Evolutionary conservation across 2,797 vertebrate genomes (phyloP), one percentile per base, ranked within the genome.

Genomic region (Cyprinella venusta): DNA sequence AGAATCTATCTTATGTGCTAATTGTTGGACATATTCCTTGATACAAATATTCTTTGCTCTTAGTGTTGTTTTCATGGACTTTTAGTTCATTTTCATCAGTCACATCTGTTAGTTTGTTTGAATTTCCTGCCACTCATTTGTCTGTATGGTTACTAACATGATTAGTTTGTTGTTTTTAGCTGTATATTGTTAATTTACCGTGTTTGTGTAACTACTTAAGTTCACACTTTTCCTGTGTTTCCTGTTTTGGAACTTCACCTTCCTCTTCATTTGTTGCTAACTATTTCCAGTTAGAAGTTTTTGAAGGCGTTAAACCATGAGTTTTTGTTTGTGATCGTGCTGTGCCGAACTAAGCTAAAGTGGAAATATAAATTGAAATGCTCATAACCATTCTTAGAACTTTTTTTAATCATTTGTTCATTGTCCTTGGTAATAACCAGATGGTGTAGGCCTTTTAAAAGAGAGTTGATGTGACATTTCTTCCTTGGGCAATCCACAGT

Each of bases 271-370:
- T 48, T 48, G 13, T 15, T 48, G 13, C 45, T 48, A 48, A 48
- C 18, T 8, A 13, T 65, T 68, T 19, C 52, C n/a, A 33, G 13
- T 80, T 54, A 80, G 30, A 64, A 48, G 36, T 81, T 50, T 86
- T 26, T 42, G 38, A 50, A 68, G 76, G 79, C 61, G 59, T 72
- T 52, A 40, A 76, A 68, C 38, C 69, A 61, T 77, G 84, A 86
- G 33, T 65, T 85, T 72, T 50, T 67, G 76, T 68, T 85, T 86
- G 56, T 6, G 6, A 61, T 26, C n/a, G 0, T 13, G 56, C 2
- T 1, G 24, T 26, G 56, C n/a, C 1, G 12, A 61, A 61, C 24
- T 2, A 80, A 90, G 88, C 84, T 90, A 85, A 92, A 89, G 81
- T 87, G 64, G 81, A 86, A 88, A 61, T 61, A 61, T 26, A 61